Evolutionary conservation across 1,140 invertebrate genomes (phyloP).

Genomic region (Acromyrmex heyeri): DNA sequence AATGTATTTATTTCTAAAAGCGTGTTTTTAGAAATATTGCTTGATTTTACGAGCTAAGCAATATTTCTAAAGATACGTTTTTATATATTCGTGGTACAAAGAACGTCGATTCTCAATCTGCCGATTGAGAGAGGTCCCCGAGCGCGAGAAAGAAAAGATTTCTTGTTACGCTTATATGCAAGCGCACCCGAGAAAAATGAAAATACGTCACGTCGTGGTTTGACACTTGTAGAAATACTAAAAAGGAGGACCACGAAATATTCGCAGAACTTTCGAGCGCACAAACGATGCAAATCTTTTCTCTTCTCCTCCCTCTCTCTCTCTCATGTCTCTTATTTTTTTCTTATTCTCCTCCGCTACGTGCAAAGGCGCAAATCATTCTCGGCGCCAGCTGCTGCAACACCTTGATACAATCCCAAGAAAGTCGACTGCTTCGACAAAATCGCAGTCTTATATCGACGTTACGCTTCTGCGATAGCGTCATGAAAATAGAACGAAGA

Average conservation of each 20-base stretch:
- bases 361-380: slow-evolving; percentile 67
- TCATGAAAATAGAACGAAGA: slow-evolving; percentile 54
- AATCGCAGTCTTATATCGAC: slow-evolving; percentile 63
- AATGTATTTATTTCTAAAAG: no score
- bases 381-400: slow-evolving; percentile 55
- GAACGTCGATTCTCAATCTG: slow-evolving; percentile 34
- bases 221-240: slow-evolving; percentile 40
- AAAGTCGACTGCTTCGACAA: slow-evolving; percentile 68
- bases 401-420: slow-evolving; percentile 61
- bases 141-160: slow-evolving; percentile 29
- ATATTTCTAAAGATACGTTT: not conserved
- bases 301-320: not conserved
- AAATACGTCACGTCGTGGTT: slow-evolving; percentile 54
- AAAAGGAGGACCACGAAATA: slow-evolving; percentile 56
- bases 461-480: slow-evolving; percentile 41
- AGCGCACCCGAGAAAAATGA: slow-evolving; percentile 64
- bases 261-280: slow-evolving; percentile 4
- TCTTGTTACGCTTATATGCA: not conserved
- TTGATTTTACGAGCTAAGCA: not conserved
- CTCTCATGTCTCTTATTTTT: not conserved
- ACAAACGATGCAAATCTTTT: slow-evolving; percentile 64
- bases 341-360: slow-evolving; percentile 27
- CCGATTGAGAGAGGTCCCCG: slow-evolving; percentile 38
- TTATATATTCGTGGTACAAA: not conserved
- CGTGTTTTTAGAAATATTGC: no score